These are phyloP conservation scores for Clytia hemisphaerica DNA, from an alignment of 30 jellyfish, hydroid and myxozoan species.

Conservation along the genomic window DNA sequence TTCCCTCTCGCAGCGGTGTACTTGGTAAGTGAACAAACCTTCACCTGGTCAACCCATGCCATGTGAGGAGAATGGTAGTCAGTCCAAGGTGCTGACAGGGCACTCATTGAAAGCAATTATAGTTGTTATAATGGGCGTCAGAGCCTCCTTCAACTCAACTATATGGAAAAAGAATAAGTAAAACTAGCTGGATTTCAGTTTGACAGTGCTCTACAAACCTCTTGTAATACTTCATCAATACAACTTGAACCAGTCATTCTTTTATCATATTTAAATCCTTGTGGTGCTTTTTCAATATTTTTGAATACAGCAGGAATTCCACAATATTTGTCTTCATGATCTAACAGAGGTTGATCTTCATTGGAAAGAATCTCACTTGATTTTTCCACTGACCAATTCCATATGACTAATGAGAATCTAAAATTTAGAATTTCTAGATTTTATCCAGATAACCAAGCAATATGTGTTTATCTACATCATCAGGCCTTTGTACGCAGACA, in stretches of 20 bases:
- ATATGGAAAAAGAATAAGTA: too few relatives aligned
- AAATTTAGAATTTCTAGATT: not conserved
- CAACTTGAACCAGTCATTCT: conserved; percentile 92
- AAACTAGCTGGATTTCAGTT: too few relatives aligned
- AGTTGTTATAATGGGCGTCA: too few relatives aligned
- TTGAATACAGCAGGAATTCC: conserved; percentile 73
- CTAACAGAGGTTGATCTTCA: conserved; percentile 29
- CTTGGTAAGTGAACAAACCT: too few relatives aligned
- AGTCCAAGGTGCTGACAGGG: too few relatives aligned
- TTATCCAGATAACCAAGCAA: not conserved
- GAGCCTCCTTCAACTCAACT: too few relatives aligned
- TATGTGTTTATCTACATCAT: not conserved
- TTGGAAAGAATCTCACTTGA: conserved; percentile 32
- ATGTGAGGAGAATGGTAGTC: too few relatives aligned
- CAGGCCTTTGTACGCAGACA: too few relatives aligned
- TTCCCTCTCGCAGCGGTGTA: too few relatives aligned
- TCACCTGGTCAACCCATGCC: too few relatives aligned
- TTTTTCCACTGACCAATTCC: conserved; percentile 41
- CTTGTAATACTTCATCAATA: conserved; percentile 89
- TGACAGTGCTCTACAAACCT: too few relatives aligned
- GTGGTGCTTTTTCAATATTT: conserved; percentile 72
- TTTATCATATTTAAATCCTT: conserved; percentile 68
- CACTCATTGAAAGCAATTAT: too few relatives aligned
- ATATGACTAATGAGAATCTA: conserved; percentile 56
- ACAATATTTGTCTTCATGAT: conserved; percentile 59